Conservation (phyloP, 1,140 invertebrate genomes). For the Apocrypta bakeri region DNA sequence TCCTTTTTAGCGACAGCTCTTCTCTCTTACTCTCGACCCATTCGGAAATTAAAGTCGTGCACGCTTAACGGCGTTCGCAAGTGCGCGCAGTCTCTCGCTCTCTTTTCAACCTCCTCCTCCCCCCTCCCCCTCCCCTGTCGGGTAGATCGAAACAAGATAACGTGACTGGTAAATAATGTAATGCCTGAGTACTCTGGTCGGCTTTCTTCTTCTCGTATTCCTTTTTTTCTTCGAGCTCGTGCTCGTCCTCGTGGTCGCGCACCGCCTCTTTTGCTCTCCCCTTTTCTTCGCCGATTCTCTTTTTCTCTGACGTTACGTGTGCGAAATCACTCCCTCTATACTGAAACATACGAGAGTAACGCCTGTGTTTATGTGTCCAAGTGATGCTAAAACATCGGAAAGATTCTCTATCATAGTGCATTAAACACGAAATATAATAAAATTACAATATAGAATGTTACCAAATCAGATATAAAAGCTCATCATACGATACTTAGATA, state of each 20-base stretch:
- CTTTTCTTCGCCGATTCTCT: neutral
- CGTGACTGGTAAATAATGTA: slow-evolving; percentile 36
- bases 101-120: neutral
- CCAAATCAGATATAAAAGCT: too few relatives aligned
- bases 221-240: neutral
- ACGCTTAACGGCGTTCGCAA: slow-evolving; percentile 15
- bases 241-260: neutral
- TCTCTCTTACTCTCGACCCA: too few relatives aligned
- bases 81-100: neutral
- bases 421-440: too few relatives aligned
- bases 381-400: too few relatives aligned
- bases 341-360: too few relatives aligned
- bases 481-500: too few relatives aligned
- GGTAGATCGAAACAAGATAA: slow-evolving; percentile 12
- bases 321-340: neutral
- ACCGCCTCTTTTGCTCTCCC: neutral
- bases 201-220: slow-evolving; percentile 16
- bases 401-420: too few relatives aligned
- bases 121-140: neutral
- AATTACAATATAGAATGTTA: too few relatives aligned
- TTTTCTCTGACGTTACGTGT: neutral
- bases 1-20: neutral
- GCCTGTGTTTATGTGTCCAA: too few relatives aligned
- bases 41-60: slow-evolving; percentile 15
- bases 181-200: neutral